A percentile compares a stretch with the other conserved stretches of the same genome.
phyloP scores from a whole-genome alignment of 2,113 vertebrate species.

The Myrmecobius fasciatus region DNA sequence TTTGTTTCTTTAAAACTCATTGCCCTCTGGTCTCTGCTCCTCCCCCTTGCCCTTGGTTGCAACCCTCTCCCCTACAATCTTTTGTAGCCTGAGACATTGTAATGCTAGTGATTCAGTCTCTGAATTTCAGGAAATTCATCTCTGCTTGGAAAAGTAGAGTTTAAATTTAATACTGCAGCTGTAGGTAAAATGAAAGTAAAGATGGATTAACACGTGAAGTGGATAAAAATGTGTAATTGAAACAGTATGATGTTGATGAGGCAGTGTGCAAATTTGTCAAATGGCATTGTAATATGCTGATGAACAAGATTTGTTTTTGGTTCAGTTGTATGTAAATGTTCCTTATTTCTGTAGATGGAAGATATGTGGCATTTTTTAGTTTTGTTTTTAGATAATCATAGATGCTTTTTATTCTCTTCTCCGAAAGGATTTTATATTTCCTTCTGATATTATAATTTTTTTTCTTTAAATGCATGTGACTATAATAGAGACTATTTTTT shows the following conservation, averaged over 20 bases:
- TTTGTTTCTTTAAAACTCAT: constrained; percentile 74
- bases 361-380: constrained; percentile 64
- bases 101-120: constrained; percentile 70
- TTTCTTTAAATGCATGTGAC: constrained; percentile 41
- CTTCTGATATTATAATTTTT: not conserved
- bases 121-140: constrained; percentile 74
- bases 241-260: constrained; percentile 83
- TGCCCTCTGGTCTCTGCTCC: not conserved
- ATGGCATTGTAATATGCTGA: constrained; percentile 81
- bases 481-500: constrained; percentile 43
- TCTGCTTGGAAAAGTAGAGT: constrained; percentile 70
- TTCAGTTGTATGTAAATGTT: constrained; percentile 74
- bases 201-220: constrained; percentile 76
- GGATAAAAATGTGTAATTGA: constrained; percentile 80
- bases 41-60: not conserved
- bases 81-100: constrained; percentile 64
- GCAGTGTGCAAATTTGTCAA: constrained; percentile 77
- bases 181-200: constrained; percentile 78
- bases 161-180: constrained; percentile 78
- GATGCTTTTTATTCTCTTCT: constrained; percentile 52
- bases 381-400: constrained; percentile 70
- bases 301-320: constrained; percentile 74
- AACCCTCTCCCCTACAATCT: constrained; percentile 57
- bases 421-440: constrained; percentile 44
- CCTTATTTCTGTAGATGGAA: constrained; percentile 68